Evolutionary conservation across 2,113 vertebrate genomes (phyloP).

Genomic region (Heterotilapia buettikoferi): DNA sequence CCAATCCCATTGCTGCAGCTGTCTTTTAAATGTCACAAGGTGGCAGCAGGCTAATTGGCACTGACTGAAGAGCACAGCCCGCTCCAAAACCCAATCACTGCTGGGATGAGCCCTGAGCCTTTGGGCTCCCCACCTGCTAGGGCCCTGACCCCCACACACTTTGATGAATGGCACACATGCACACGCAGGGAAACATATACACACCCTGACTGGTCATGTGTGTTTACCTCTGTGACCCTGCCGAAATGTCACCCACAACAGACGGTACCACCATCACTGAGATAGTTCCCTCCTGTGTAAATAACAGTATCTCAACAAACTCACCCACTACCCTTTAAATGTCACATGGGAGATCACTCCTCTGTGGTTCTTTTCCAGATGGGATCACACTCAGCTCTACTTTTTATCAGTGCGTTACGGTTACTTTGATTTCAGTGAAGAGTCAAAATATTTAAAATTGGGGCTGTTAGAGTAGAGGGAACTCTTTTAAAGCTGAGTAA

Average conservation of each 20-base stretch:
- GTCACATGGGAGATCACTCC: constrained; percentile 5
- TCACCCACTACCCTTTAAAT: constrained; percentile 29
- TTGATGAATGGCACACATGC: background rate
- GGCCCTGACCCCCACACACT: constrained; percentile 1
- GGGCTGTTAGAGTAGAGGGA: background rate
- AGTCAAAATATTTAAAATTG: background rate
- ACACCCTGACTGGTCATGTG: background rate
- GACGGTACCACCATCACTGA: constrained; percentile 31
- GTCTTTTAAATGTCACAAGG: constrained; percentile 65
- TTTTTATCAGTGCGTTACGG: background rate
- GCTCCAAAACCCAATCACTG: constrained; percentile 61
- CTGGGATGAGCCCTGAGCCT: constrained; percentile 35
- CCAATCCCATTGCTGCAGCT: background rate
- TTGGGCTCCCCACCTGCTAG: constrained; percentile 25
- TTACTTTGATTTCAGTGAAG: background rate
- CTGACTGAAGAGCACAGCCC: constrained; percentile 50
- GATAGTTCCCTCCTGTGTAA: constrained; percentile 22
- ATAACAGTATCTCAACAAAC: constrained; percentile 31
- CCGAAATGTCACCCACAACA: constrained; percentile 62
- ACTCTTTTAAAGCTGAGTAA: background rate
- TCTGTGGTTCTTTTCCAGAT: background rate
- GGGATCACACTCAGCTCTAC: background rate
- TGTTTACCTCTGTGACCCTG: constrained; percentile 40
- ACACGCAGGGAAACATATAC: constrained; percentile 9
- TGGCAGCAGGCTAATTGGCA: constrained; percentile 68